Evolutionary conservation across 2,888 invertebrate species (phyloP), one percentile per base, ranked within the genome.

Genomic region (Drosophila greeni): DNA sequence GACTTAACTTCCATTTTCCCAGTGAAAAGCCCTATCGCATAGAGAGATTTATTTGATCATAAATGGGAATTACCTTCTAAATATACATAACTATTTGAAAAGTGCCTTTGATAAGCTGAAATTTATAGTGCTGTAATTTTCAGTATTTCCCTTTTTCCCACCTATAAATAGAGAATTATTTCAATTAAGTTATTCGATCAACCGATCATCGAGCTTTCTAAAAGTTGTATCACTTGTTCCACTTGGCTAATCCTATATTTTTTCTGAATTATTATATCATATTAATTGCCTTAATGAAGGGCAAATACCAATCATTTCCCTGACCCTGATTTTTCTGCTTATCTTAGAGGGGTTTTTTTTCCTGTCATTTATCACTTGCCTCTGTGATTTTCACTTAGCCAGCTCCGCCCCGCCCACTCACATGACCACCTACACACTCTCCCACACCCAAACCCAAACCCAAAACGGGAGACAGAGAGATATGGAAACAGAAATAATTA

Each of bases 401-500:
- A 61, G 23, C 39, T 60, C 48, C 33, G 33, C 29, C 24, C 42
- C 57, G 29, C 67, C 42, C 67, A 37, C n/a, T n/a, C 66, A 49
- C 31, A 56, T 53, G 39, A 14, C 42, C 49, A 48, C 60, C 70
- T 40, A 60, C 59, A 43, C n/a, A n/a, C n/a, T n/a, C n/a, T n/a
- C 39, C 39, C 20, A 37, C 26, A 20, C 42, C 56, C 64, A 37
- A 34, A 20, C 42, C 56, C 64, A 45, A 49, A 29, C 12, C 55
- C 53, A 56, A 66, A 40, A 54, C 12, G 53, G 37, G 26, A 34
- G 59, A 74, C 68, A 56, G 74, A 76, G 74, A 76, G 79, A 79
- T 82, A 78, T 72, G 76, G 82, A 72, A 84, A 62, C 57, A 84
- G 69, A 79, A 82, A 79, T 84, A 84, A 79, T 79, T 79, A 79